Evolutionary conservation across 1,140 invertebrate species (phyloP).

Genomic region (Hyphantria cunea): DNA sequence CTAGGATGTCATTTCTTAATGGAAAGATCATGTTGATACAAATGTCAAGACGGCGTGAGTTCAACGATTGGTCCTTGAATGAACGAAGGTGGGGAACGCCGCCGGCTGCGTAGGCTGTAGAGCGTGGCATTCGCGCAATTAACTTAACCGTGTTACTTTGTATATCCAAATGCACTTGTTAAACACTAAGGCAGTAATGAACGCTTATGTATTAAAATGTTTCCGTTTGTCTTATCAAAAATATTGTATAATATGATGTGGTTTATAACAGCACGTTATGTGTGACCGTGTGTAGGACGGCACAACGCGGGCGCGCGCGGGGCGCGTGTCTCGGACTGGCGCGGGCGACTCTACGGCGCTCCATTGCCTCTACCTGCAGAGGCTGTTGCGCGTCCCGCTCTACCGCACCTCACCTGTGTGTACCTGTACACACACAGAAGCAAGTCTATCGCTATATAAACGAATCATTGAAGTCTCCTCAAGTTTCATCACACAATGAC

Average conservation of each 20-base stretch:
- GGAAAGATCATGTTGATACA: constrained; percentile 50
- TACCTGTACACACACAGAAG: constrained; percentile 38
- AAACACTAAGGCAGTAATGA: constrained; percentile 26
- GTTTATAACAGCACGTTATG: constrained; percentile 56
- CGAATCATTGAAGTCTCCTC: constrained; percentile 22
- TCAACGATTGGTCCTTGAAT: constrained; percentile 79
- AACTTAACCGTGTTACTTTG: constrained; percentile 43
- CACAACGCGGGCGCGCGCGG: constrained; percentile 65
- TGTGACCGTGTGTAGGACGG: constrained; percentile 42
- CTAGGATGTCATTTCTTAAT: constrained; percentile 61
- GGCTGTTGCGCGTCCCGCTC: constrained; percentile 57
- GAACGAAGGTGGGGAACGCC: constrained; percentile 70
- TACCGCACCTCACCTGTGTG: constrained; percentile 58
- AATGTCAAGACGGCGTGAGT: constrained; percentile 65
- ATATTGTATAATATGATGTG: constrained; percentile 39
- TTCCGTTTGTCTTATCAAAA: not conserved
- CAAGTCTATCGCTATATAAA: constrained; percentile 2
- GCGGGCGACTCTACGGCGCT: constrained; percentile 35
- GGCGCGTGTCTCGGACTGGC: constrained; percentile 66
- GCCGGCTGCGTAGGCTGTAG: constrained; percentile 73
- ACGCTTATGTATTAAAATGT: constrained; percentile 14
- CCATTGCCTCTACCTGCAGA: constrained; percentile 43
- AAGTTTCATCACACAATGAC: constrained; percentile 12
- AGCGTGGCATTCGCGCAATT: constrained; percentile 77
- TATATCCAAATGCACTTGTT: constrained; percentile 25